A percentile compares a stretch with the other conserved stretches of the same genome.
Conservation (phyloP, 2,113 vertebrate genomes). For the Bungarus multicinctus region DNA sequence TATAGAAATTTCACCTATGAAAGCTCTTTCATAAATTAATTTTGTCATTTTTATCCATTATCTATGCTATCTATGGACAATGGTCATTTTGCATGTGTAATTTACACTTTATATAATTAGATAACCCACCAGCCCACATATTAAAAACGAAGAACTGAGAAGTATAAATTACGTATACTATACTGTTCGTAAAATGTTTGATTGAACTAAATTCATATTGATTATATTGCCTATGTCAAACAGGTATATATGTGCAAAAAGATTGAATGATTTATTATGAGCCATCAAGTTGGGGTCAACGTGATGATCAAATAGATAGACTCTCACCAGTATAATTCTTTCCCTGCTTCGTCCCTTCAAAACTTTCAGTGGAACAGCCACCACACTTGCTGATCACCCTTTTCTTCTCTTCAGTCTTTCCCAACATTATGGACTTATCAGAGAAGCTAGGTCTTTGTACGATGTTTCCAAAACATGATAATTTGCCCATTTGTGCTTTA, state of each 20-base stretch:
- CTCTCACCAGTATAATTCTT: background rate
- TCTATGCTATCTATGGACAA: background rate
- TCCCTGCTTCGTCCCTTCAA: background rate
- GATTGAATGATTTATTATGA: background rate
- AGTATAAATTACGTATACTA: conserved; percentile 64
- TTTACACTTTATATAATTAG: conserved; percentile 11
- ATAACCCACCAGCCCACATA: background rate
- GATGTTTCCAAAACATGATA: background rate
- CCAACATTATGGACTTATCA: background rate
- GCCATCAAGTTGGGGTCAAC: background rate
- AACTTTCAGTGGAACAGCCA: background rate
- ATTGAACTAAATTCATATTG: conserved; percentile 66
- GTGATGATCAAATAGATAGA: background rate
- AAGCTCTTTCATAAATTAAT: background rate
- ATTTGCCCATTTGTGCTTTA: background rate
- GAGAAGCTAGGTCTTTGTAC: background rate
- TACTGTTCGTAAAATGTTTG: conserved; percentile 61
- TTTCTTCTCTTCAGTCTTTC: background rate
- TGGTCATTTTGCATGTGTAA: conserved; percentile 42
- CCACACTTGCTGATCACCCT: background rate
- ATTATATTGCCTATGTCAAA: conserved; percentile 64
- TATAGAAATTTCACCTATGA: background rate
- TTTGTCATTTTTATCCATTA: conserved; percentile 16
- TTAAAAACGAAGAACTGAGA: background rate
- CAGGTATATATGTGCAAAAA: conserved; percentile 46